These are phyloP conservation scores for Tridacna gigas DNA, from an alignment of 2,888 invertebrate genomes.

Conservation along the genomic window DNA sequence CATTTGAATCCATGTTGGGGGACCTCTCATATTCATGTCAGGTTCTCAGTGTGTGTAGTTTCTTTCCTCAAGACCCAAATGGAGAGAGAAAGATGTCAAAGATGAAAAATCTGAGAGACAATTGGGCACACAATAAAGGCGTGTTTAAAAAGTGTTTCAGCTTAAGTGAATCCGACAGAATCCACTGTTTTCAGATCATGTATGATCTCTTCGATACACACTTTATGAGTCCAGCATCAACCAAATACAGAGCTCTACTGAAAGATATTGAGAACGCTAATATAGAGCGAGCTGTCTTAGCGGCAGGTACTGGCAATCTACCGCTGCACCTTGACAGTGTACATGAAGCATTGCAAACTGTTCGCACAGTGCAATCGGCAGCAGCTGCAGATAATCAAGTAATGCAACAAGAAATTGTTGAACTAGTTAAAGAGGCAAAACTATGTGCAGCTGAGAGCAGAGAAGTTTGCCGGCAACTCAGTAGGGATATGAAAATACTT, in stretches of 20 bases:
- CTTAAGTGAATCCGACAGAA: neutral
- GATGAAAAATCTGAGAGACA: neutral
- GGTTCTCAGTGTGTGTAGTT: neutral
- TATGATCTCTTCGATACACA: neutral
- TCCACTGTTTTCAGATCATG: neutral
- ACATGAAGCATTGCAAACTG: too few species aligned
- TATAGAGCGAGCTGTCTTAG: neutral
- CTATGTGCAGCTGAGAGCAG: too few species aligned
- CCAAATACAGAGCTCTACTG: neutral
- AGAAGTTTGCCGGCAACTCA: too few species aligned
- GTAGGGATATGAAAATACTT: too few species aligned
- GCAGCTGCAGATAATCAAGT: too few species aligned
- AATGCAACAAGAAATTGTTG: too few species aligned
- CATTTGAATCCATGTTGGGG: neutral
- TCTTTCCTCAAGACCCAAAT: neutral
- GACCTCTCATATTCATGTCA: neutral
- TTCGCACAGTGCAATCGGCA: too few species aligned
- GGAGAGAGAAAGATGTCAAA: neutral
- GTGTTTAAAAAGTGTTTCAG: neutral
- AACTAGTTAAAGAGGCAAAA: too few species aligned
- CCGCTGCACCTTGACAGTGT: neutral
- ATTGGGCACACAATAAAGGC: neutral
- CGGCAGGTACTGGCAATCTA: neutral
- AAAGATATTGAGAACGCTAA: neutral
- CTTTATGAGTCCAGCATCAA: neutral